Evolutionary conservation across 2,888 invertebrate genomes (phyloP).

Genomic region (Perithous albicinctus): DNA sequence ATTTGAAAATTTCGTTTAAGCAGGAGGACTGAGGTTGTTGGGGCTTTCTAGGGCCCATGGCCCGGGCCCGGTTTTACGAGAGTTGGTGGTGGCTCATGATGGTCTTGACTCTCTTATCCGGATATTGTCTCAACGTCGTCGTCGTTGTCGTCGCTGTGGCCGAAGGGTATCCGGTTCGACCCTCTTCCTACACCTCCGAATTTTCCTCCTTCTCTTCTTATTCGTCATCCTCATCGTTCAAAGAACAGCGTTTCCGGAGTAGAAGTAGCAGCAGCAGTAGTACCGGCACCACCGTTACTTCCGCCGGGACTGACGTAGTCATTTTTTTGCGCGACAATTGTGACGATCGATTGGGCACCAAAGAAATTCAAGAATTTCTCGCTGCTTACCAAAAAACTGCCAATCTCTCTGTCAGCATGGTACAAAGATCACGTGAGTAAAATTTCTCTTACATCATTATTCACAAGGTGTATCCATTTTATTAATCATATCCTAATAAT

Average conservation of each 20-base stretch:
- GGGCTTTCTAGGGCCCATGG: slow-evolving; percentile 80
- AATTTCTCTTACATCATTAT: neutral
- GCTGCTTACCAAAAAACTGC: slow-evolving; percentile 74
- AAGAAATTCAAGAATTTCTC: slow-evolving; percentile 79
- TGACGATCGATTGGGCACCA: slow-evolving; percentile 72
- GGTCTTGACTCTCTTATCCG: slow-evolving; percentile 73
- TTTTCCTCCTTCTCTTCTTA: slow-evolving; percentile 33
- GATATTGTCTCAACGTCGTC: slow-evolving; percentile 70
- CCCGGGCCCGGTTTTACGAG: slow-evolving; percentile 83
- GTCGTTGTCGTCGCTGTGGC: slow-evolving; percentile 65
- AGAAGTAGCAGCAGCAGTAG: slow-evolving; percentile 68
- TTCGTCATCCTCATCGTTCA: slow-evolving; percentile 33
- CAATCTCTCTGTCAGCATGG: slow-evolving; percentile 74
- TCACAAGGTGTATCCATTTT: too few relatives aligned
- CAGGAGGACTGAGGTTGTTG: slow-evolving; percentile 56
- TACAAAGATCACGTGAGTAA: slow-evolving; percentile 79
- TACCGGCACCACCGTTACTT: slow-evolving; percentile 57
- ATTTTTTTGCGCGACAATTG: slow-evolving; percentile 81
- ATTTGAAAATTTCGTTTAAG: neutral
- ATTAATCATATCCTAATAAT: too few relatives aligned
- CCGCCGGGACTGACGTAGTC: slow-evolving; percentile 73
- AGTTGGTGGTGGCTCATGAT: slow-evolving; percentile 82
- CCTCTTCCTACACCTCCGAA: slow-evolving; percentile 65
- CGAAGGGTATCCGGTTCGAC: slow-evolving; percentile 57
- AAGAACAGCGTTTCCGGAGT: slow-evolving; percentile 78